A percentile compares a stretch with the other conserved stretches of the same genome.
phyloP scores from a whole-genome alignment of 2,113 vertebrate species.

The Neolamprologus tretocephalus region DNA sequence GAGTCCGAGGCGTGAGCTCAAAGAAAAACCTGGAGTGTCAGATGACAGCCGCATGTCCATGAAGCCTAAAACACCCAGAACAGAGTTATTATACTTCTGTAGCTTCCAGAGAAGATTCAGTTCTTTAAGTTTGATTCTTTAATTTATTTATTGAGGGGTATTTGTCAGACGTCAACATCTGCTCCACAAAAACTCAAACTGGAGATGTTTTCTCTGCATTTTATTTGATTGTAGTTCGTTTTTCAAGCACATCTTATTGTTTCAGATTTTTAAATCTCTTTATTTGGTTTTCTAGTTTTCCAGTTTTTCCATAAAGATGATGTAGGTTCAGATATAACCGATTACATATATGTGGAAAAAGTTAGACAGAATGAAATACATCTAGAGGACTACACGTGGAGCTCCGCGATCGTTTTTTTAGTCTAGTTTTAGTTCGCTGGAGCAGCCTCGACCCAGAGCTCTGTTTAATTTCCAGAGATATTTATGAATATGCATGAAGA shows the following conservation, averaged over 20 bases:
- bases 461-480: not conserved
- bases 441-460: not conserved
- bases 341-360: not conserved
- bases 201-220: not conserved
- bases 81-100: accelerated
- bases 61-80: not conserved
- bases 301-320: not conserved
- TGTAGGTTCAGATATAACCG: accelerated
- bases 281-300: not conserved
- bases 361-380: accelerated
- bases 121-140: not conserved
- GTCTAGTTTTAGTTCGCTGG: not conserved
- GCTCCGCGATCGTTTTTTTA: accelerated
- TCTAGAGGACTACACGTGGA: not conserved
- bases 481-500: not conserved
- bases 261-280: not conserved
- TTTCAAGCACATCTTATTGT: not conserved
- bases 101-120: not conserved
- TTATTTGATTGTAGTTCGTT: not conserved
- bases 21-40: not conserved
- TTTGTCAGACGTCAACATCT: not conserved
- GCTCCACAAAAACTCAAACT: not conserved
- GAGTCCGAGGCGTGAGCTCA: accelerated
- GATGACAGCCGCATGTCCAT: not conserved
- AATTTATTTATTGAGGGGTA: accelerated